A percentile compares a stretch with the other conserved stretches of the same genome.
phyloP scores from a whole-genome alignment of 2,797 vertebrate genomes.

The Xenentodon cancila region DNA sequence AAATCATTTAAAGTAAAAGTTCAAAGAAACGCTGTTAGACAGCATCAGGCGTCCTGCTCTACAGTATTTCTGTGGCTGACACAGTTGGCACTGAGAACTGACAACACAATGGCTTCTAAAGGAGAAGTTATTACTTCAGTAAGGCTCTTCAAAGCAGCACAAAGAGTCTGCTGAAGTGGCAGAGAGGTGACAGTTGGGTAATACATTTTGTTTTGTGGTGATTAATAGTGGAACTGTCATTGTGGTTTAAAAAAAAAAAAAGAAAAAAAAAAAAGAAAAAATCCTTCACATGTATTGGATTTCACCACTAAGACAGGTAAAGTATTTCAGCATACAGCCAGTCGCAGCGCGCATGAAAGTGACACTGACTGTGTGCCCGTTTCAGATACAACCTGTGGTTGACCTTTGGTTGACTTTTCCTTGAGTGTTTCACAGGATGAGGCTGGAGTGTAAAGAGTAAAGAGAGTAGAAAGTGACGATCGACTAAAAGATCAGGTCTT shows the following conservation, averaged over 20 bases:
- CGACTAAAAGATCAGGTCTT: not conserved
- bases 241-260: not conserved
- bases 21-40: too few relatives aligned
- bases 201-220: not conserved
- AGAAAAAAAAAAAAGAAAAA: conserved; percentile 6
- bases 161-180: not conserved
- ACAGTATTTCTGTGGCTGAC: not conserved
- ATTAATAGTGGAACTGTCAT: not conserved
- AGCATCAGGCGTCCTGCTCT: not conserved
- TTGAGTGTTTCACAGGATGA: conserved; percentile 36
- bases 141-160: conserved; percentile 26
- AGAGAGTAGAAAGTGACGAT: not conserved
- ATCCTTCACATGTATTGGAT: not conserved
- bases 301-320: not conserved
- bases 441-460: not conserved
- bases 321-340: not conserved
- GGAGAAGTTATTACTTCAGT: not conserved
- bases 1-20: too few relatives aligned
- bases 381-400: conserved; percentile 13
- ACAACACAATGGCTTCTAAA: conserved; percentile 1
- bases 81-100: conserved; percentile 15
- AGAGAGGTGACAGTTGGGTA: too few relatives aligned
- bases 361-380: not conserved
- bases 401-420: conserved; percentile 64
- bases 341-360: conserved; percentile 7